A percentile compares a stretch with the other conserved stretches of the same genome.
Conservation (phyloP, 92 coral and sea anemone species). For the Isaurus tuberculatus region DNA sequence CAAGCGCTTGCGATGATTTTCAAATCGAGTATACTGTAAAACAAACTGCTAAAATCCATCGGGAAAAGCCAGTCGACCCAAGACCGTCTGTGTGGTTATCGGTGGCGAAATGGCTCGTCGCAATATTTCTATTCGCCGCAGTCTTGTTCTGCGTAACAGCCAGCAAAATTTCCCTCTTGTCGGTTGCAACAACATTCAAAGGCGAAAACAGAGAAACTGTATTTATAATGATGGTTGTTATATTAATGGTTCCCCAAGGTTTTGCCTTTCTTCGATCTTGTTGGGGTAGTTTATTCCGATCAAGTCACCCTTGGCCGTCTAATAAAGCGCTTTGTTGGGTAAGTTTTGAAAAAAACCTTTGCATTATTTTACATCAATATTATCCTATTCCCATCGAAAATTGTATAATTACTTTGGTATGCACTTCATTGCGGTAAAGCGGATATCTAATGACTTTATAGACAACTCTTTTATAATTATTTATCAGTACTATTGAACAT, state of each 20-base stretch:
- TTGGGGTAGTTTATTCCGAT: constrained; percentile 73
- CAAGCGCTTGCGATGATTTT: background rate
- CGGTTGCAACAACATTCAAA: background rate
- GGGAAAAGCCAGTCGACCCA: constrained; percentile 32
- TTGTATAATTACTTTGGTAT: too few species aligned
- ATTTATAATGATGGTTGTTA: constrained; percentile 80
- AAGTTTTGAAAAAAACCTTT: constrained; percentile 34
- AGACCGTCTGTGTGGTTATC: too few species aligned
- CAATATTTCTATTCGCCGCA: too few species aligned
- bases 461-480: too few species aligned
- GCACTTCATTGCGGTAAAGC: too few species aligned
- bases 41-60: constrained; percentile 70
- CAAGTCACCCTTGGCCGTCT: constrained; percentile 82
- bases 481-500: too few species aligned
- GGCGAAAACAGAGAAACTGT: constrained; percentile 62
- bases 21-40: constrained; percentile 54
- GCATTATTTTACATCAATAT: too few species aligned
- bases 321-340: constrained; percentile 76
- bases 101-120: too few species aligned
- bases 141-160: constrained; percentile 45
- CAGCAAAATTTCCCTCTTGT: constrained; percentile 65
- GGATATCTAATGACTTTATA: too few species aligned
- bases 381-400: too few species aligned
- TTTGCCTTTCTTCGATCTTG: constrained; percentile 65
- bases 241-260: constrained; percentile 82